Conservation (phyloP, 1,140 invertebrate genomes). For the Trypoxylus dichotomus region DNA sequence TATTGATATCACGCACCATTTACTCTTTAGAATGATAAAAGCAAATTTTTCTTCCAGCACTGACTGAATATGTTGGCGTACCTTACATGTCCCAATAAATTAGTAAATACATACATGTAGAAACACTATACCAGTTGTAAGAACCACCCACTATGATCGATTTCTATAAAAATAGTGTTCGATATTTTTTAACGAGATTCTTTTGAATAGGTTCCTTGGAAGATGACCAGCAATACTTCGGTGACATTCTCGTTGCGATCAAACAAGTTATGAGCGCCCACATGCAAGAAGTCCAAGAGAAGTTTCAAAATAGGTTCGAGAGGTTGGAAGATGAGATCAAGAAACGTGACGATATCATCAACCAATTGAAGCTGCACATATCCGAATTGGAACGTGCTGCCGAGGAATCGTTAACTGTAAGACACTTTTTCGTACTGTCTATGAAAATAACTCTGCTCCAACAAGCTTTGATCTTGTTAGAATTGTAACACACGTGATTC, state of each 20-base stretch:
- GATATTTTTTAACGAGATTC: not conserved
- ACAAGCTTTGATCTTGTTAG: too few relatives aligned
- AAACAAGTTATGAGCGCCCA: constrained; percentile 75
- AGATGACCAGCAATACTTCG: constrained; percentile 75
- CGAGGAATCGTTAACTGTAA: constrained; percentile 61
- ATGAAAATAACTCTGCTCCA: too few relatives aligned
- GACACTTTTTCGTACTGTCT: constrained; percentile 35
- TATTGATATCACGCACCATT: not conserved
- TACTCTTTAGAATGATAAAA: not conserved
- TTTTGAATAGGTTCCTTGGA: constrained; percentile 51
- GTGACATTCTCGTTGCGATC: constrained; percentile 72
- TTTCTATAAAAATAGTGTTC: not conserved
- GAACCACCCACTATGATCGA: not conserved
- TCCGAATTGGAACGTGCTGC: constrained; percentile 64
- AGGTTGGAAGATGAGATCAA: constrained; percentile 74
- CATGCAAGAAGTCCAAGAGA: constrained; percentile 66
- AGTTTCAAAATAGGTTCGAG: constrained; percentile 69
- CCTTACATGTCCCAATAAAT: not conserved
- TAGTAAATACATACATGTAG: not conserved
- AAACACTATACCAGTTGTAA: not conserved
- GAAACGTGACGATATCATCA: constrained; percentile 76
- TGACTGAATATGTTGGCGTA: not conserved
- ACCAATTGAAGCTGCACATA: constrained; percentile 71
- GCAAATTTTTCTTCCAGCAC: not conserved
- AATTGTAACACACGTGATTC: too few relatives aligned